Conservation (phyloP, 2,113 vertebrate genomes). For the Uropsilus gracilis region DNA sequence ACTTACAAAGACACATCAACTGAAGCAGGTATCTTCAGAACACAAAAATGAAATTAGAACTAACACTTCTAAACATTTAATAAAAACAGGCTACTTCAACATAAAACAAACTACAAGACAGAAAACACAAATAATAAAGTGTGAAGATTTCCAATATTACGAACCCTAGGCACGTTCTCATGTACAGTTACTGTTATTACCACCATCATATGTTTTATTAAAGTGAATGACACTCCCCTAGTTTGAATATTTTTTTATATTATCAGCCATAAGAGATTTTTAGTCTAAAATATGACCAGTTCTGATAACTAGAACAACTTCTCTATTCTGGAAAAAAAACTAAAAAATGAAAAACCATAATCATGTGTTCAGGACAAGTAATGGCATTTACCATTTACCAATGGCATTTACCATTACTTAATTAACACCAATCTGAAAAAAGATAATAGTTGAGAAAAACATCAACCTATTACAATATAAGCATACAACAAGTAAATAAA, state of each 20-base stretch:
- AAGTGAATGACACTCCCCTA: background rate
- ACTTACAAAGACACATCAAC: conserved; percentile 39
- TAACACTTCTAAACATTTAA: conserved; percentile 37
- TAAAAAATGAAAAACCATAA: background rate
- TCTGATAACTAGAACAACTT: conserved; percentile 1
- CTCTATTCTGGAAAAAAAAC: background rate
- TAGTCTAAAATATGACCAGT: background rate
- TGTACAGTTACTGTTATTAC: background rate
- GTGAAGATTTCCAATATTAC: background rate
- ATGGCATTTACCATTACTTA: too few relatives aligned
- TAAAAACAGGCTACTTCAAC: background rate
- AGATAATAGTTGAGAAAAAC: background rate
- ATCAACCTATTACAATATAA: conserved; percentile 47
- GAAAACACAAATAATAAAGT: background rate
- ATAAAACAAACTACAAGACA: background rate
- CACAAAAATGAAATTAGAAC: conserved; percentile 42
- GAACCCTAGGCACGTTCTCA: background rate
- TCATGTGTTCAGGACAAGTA: conserved; percentile 21
- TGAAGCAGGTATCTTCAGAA: background rate
- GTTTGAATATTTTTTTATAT: conserved; percentile 26
- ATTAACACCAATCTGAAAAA: conserved; percentile 14
- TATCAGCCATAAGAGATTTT: conserved; percentile 29
- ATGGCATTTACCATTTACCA: background rate
- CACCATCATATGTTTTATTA: background rate
- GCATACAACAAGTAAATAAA: conserved; percentile 40